Percentiles rank a stretch among this genome's conserved stretches.
phyloP scores from a whole-genome alignment of 2,113 vertebrate species.

The Eonycteris spelaea region DNA sequence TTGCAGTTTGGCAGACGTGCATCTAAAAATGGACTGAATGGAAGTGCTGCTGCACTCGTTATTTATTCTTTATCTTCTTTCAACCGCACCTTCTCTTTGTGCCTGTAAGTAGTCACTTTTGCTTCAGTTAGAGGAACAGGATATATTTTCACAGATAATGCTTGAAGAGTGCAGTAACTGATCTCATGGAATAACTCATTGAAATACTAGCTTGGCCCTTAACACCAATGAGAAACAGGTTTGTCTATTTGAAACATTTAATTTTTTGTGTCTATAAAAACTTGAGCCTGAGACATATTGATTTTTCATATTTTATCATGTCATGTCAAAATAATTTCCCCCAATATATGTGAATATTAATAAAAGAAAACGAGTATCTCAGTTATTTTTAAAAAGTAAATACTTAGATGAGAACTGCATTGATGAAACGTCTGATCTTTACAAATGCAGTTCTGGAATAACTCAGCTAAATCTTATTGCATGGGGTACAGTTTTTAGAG shows the following conservation, averaged over 20 bases:
- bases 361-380: slow-evolving; percentile 50
- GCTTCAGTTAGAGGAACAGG: background rate
- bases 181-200: background rate
- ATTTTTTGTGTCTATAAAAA: slow-evolving; percentile 31
- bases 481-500: slow-evolving; percentile 31
- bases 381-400: slow-evolving; percentile 33
- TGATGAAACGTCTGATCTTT: slow-evolving; percentile 49
- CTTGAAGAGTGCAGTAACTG: background rate
- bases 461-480: slow-evolving; percentile 57
- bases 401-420: slow-evolving; percentile 23
- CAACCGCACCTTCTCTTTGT: background rate
- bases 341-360: slow-evolving; percentile 10
- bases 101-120: background rate
- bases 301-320: slow-evolving; percentile 48
- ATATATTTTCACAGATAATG: background rate
- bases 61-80: slow-evolving; percentile 25
- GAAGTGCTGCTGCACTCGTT: background rate
- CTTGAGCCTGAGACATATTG: slow-evolving; percentile 59
- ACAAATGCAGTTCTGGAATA: slow-evolving; percentile 43
- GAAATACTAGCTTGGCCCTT: background rate
- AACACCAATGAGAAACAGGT: slow-evolving; percentile 13
- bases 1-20: slow-evolving; percentile 67
- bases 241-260: slow-evolving; percentile 40
- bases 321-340: slow-evolving; percentile 40
- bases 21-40: slow-evolving; percentile 62